Percentiles rank a stretch among this genome's conserved stretches.
Evolutionary conservation across 2,888 invertebrate species (phyloP).

Genomic region (Sphaerophoria taeniata): DNA sequence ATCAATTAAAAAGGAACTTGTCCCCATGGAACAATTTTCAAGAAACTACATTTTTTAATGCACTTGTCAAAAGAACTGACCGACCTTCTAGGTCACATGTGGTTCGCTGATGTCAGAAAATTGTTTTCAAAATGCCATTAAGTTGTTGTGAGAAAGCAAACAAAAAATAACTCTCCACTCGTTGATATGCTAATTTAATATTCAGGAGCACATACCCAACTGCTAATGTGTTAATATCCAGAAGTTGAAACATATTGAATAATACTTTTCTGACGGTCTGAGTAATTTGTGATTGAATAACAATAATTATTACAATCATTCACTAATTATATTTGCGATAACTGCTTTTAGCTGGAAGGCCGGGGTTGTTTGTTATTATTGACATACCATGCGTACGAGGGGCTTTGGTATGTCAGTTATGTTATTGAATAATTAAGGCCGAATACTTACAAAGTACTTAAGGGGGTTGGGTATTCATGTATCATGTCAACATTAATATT

Average conservation of each 20-base stretch:
- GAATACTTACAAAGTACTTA: background rate
- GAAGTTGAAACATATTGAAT: background rate
- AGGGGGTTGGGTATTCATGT: background rate
- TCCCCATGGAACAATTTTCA: constrained; percentile 22
- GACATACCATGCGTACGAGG: background rate
- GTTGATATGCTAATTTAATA: constrained; percentile 19
- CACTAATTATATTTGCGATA: constrained; percentile 29
- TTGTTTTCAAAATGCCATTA: background rate
- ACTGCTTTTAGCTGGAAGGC: constrained; percentile 6
- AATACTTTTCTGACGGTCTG: background rate
- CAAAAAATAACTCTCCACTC: background rate
- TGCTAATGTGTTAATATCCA: constrained; percentile 22
- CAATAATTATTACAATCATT: background rate
- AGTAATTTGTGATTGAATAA: constrained; percentile 25
- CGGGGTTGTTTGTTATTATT: background rate
- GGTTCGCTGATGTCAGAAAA: background rate
- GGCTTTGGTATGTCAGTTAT: background rate
- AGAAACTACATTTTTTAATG: background rate
- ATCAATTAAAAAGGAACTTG: constrained; percentile 49
- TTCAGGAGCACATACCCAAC: background rate
- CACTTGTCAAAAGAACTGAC: background rate
- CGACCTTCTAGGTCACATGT: constrained; percentile 16
- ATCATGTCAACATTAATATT: background rate
- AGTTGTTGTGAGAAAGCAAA: background rate
- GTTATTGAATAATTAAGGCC: background rate